phyloP scores from a whole-genome alignment of 2,797 vertebrate genomes.

The Poeciliopsis gracilis region DNA sequence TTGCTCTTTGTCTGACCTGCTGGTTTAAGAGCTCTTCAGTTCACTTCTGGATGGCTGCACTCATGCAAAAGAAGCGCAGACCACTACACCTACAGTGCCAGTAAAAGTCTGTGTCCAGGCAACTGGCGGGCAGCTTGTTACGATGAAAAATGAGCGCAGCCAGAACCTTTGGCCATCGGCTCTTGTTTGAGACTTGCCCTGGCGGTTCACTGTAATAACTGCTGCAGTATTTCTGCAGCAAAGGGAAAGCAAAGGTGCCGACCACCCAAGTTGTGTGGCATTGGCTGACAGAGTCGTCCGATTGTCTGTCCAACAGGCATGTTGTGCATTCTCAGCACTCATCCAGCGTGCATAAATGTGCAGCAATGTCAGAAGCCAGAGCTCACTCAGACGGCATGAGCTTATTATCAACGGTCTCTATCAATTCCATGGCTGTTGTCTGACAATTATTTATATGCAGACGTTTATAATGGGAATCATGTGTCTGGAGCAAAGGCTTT shows the following conservation, averaged over 20 bases:
- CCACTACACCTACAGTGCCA: slow-evolving; percentile 58
- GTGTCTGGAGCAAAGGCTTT: slow-evolving; percentile 31
- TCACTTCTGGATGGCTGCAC: slow-evolving; percentile 73
- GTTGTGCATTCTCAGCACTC: slow-evolving; percentile 64
- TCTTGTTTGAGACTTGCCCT: slow-evolving; percentile 16
- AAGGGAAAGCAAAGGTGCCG: slow-evolving; percentile 60
- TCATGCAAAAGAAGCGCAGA: slow-evolving; percentile 56
- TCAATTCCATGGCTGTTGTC: slow-evolving; percentile 48
- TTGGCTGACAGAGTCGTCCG: slow-evolving; percentile 67
- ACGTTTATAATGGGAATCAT: slow-evolving; percentile 52
- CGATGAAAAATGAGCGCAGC: slow-evolving; percentile 51
- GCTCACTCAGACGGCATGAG: slow-evolving; percentile 13
- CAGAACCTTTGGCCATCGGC: slow-evolving; percentile 11
- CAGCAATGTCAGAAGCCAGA: slow-evolving; percentile 32
- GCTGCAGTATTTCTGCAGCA: slow-evolving; percentile 39
- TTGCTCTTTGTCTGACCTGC: slow-evolving; percentile 54
- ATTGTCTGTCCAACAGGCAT: slow-evolving; percentile 73
- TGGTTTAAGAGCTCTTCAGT: slow-evolving; percentile 53
- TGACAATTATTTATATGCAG: slow-evolving; percentile 50
- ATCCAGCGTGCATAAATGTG: slow-evolving; percentile 32
- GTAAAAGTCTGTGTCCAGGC: slow-evolving; percentile 62
- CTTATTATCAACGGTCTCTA: slow-evolving; percentile 31
- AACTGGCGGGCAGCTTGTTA: slow-evolving; percentile 52
- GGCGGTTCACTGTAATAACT: slow-evolving; percentile 40
- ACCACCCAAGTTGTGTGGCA: slow-evolving; percentile 70